Evolutionary conservation across 2,888 invertebrate genomes (phyloP), one percentile per base, ranked within the genome.

Genomic region (Pterostichus madidus): DNA sequence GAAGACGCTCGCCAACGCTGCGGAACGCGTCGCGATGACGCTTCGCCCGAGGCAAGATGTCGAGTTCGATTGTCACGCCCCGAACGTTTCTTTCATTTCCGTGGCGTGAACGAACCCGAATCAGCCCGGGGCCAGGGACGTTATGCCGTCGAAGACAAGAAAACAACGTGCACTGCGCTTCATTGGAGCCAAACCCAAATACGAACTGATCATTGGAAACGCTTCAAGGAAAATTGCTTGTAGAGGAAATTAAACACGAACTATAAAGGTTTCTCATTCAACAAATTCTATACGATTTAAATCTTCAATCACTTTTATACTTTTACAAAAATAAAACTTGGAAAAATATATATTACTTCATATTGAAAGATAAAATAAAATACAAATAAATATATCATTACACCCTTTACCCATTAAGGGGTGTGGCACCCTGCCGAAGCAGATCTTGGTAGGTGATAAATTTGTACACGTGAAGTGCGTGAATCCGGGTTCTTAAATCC

Each of bases 41-140:
- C 44, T n/a, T 11, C n/a, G 39, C 35, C 17, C 13, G 44, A 31
- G 31, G 39, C 39, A 8, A 49, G 49, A 64, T 79, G 79, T 76
- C 76, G 53, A n/a, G 11, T 49, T 44, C 56, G 17, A 77, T 59
- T 59, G 76, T 76, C 77, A 53, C 53, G 77, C 77, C 68, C 44
- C 68, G 17, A 71, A 71, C 68, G 68, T 44, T 71, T 44, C 68
- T 71, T 71, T 71, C 68, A 80, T 80, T 79, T 80, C 83, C 32
- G 59, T 73, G 49, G 49, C 24, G 64, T 64, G 68, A 76, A 68
- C 71, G 35, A 53, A 59, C 44, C 24, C 52, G 52, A 35, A 76
- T 32, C 82, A 39, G 52, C 61, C 64, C 24, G 13, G 10, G 17
- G 31, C 75, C 7, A 52, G 11, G 15, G 56, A 56, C 13, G 56